phyloP scores from a whole-genome alignment of 2,113 vertebrate species.

The Pogonocichla stellata region DNA sequence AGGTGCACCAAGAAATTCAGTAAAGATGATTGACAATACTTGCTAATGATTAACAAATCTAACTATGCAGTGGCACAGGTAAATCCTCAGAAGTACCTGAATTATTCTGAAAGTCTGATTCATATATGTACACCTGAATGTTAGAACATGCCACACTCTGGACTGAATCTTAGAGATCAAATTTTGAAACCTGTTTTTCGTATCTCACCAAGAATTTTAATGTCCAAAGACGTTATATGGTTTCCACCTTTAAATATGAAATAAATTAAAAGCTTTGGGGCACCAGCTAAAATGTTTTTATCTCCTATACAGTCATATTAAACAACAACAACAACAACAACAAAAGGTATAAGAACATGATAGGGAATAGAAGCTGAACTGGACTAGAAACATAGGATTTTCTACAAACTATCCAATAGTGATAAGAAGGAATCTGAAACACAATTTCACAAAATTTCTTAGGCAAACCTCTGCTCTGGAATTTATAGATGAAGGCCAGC shows the following conservation, averaged over 20 bases:
- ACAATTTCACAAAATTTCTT: background rate
- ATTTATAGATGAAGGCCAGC: slow-evolving; percentile 12
- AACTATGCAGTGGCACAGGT: background rate
- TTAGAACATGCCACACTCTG: background rate
- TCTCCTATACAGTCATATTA: background rate
- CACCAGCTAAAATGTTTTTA: background rate
- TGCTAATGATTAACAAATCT: background rate
- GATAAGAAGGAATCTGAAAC: background rate
- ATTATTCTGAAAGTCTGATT: background rate
- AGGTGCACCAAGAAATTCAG: background rate
- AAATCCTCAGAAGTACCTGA: background rate
- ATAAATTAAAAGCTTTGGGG: background rate
- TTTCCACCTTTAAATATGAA: background rate
- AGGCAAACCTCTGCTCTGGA: background rate
- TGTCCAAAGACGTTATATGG: background rate
- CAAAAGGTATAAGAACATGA: background rate
- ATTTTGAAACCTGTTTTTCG: background rate
- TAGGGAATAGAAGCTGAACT: background rate
- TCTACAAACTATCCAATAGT: background rate
- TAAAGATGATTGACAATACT: background rate
- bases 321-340: background rate
- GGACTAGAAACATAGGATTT: background rate
- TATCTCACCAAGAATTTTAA: background rate
- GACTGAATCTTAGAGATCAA: background rate
- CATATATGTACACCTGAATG: background rate